These are phyloP conservation scores for Muschampia plurimacula DNA, from an alignment of 2,888 invertebrate genomes.

Conservation along the genomic window DNA sequence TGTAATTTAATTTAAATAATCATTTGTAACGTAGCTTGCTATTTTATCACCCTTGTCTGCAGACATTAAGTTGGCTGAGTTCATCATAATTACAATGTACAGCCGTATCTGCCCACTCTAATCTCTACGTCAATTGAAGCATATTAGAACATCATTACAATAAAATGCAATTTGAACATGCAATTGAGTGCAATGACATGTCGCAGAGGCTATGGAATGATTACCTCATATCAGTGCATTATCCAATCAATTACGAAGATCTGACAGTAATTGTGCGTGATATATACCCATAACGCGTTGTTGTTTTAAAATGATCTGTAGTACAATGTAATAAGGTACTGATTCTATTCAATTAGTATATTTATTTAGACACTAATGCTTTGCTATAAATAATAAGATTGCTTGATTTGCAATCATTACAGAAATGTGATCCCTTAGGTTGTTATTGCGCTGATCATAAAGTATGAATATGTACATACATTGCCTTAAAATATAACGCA, in stretches of 20 bases:
- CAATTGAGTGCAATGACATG: constrained; percentile 35
- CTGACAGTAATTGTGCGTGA: constrained; percentile 26
- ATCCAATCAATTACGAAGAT: constrained; percentile 36
- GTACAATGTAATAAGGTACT: background rate
- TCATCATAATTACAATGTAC: background rate
- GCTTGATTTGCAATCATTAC: background rate
- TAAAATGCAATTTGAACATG: constrained; percentile 25
- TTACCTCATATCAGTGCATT: constrained; percentile 28
- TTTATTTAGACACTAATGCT: background rate
- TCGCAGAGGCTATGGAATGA: constrained; percentile 24
- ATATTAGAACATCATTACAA: constrained; percentile 23
- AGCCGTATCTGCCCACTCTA: constrained; percentile 6
- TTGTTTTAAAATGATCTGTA: background rate
- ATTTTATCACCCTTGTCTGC: background rate
- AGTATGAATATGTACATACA: too few relatives aligned
- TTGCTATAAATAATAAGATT: background rate
- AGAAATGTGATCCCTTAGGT: background rate
- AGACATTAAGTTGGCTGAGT: background rate
- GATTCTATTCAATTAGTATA: background rate
- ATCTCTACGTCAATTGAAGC: constrained; percentile 10
- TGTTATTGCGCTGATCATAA: too few relatives aligned
- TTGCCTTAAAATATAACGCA: too few relatives aligned
- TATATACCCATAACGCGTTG: background rate
- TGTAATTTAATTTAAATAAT: background rate
- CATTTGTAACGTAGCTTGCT: background rate